phyloP scores from a whole-genome alignment of 2,113 vertebrate genomes.

The Cettia cetti region DNA sequence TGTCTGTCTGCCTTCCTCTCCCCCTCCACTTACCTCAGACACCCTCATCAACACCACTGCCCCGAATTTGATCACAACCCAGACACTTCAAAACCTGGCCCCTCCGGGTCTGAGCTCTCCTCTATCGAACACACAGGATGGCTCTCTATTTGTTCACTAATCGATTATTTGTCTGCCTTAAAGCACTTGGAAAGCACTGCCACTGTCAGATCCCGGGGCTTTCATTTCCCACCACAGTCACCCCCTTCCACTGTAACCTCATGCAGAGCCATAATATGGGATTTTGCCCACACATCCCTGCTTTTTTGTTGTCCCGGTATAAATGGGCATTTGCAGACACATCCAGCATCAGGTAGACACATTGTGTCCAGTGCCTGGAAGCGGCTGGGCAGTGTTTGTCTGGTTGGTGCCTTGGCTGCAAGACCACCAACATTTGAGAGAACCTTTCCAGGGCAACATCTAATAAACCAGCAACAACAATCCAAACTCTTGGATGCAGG shows the following conservation, averaged over 20 bases:
- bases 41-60: fast-evolving
- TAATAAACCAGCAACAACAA: not conserved
- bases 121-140: not conserved
- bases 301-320: not conserved
- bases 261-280: fast-evolving
- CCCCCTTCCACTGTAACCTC: not conserved
- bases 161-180: fast-evolving
- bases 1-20: not conserved
- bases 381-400: too few relatives aligned
- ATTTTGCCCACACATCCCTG: not conserved
- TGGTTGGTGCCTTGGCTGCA: not conserved
- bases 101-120: not conserved
- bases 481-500: not conserved
- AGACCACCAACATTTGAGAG: not conserved
- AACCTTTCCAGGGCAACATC: not conserved
- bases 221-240: not conserved
- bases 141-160: not conserved
- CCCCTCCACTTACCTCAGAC: not conserved
- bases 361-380: not conserved
- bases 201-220: not conserved
- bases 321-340: not conserved
- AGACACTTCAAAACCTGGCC: not conserved
- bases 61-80: not conserved
- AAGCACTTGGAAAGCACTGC: not conserved
- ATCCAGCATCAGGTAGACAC: not conserved